Base-by-base conservation (phyloP, 2,113 vertebrate genomes). In the Steatornis caripensis region DNA sequence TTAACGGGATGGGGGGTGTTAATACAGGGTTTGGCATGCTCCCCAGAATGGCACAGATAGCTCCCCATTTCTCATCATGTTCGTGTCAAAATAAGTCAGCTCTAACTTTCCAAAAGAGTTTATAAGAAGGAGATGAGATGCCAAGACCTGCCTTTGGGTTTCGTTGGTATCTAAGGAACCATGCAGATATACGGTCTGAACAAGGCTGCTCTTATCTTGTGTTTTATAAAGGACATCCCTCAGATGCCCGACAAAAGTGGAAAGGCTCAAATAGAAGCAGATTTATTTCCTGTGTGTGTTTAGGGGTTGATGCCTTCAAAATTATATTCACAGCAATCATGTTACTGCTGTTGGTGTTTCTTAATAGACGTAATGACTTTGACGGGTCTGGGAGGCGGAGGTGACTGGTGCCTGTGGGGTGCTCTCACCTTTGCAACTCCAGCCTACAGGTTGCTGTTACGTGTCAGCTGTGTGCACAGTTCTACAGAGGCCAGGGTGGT, bases 151-250 rank as follows among this genome's bases (percentile, higher is more conserved):
- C 96, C 95, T 86, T 86, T 62, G 43, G 97, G 96, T 98, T 93
- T 98, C 41, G 12, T 36, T 66, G n/a, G 98, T 98, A 97, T 98
- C 98, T 95, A 98, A 98, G 98, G 97, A 97, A 95, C 98, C 90
- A 57, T 65, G 83, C 94, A 97, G 96, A 95, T 97, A 98, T 86
- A 95, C 93, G 95, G 95, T 54, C 95, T 90, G 97, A 92, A 95
- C 97, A 6, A 97, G 95, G 84, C 95, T 95, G 69, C 86, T 95
- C 93, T 95, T 94, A 94, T 91, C 98, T 98, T 97, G 90, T 97
- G 97, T 95, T 98, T 98, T 96, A 92, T 95, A 96, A 98, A 97
- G 92, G 94, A 96, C 96, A 90, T 93, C 96, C 93, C 89, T 94
- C 95, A 93, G 95, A 97, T 95, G 98, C 96, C 97, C 85, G 96